These are phyloP conservation scores for Alectoris magna DNA, from an alignment of 2,797 vertebrate species.

Conservation along the genomic window DNA sequence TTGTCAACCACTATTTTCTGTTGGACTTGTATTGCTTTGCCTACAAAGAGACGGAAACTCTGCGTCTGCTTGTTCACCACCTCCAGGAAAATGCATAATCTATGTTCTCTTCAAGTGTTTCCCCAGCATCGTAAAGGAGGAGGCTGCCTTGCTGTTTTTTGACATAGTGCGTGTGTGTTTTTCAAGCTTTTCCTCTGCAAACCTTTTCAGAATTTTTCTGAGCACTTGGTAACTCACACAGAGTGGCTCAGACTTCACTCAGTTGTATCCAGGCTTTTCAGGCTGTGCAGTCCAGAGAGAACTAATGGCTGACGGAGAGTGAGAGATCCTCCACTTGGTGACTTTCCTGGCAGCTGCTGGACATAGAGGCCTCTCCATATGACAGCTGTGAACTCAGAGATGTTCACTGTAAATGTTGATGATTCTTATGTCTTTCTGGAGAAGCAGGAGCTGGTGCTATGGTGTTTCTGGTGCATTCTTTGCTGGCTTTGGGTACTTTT, in stretches of 20 bases:
- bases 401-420: background rate
- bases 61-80: background rate
- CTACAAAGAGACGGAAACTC: background rate
- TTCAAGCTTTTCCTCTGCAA: background rate
- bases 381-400: background rate
- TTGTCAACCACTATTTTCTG: background rate
- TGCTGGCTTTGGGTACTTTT: background rate
- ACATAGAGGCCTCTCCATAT: background rate
- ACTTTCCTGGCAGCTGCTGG: background rate
- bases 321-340: background rate
- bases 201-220: background rate
- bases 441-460: background rate
- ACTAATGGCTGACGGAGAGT: background rate
- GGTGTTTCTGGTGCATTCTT: background rate
- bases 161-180: background rate
- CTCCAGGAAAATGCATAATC: background rate
- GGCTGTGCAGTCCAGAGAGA: background rate
- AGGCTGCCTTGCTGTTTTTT: background rate
- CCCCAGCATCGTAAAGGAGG: background rate
- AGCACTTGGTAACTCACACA: fast-evolving
- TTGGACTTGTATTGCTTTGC: background rate
- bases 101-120: background rate
- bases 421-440: background rate
- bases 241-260: background rate
- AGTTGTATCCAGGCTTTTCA: background rate